Evolutionary conservation across 2,888 invertebrate species (phyloP).

Genomic region (Dynastes grantii): DNA sequence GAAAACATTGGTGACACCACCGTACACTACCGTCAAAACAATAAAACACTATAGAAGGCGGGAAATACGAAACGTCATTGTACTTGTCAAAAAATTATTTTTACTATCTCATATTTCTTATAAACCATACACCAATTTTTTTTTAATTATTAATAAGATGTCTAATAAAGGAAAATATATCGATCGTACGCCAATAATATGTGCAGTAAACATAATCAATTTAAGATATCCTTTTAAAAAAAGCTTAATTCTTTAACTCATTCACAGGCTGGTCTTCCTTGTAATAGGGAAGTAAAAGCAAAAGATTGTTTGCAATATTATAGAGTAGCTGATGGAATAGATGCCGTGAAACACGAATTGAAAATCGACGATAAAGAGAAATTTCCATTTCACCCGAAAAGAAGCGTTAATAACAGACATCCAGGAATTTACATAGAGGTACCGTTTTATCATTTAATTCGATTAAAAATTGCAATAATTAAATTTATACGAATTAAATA

Average conservation of each 20-base stretch:
- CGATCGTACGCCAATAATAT: constrained; percentile 62
- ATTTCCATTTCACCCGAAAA: constrained; percentile 57
- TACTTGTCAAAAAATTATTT: constrained; percentile 43
- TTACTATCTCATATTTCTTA: constrained; percentile 3
- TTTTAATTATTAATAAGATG: constrained; percentile 56
- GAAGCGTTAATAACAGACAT: constrained; percentile 59
- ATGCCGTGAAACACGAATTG: constrained; percentile 64
- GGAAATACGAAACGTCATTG: constrained; percentile 54
- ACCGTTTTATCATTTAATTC: neutral
- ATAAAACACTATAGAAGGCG: constrained; percentile 52
- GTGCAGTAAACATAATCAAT: constrained; percentile 54
- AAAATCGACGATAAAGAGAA: constrained; percentile 54
- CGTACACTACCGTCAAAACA: constrained; percentile 55
- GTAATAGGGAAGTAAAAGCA: constrained; percentile 59
- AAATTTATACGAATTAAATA: too few species aligned
- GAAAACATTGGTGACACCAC: constrained; percentile 57
- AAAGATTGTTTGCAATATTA: constrained; percentile 61
- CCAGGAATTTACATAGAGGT: constrained; percentile 60
- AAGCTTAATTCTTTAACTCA: constrained; percentile 10
- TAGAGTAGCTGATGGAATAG: constrained; percentile 61
- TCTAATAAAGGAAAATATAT: constrained; percentile 64
- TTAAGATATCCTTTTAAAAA: constrained; percentile 17
- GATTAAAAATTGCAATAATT: too few species aligned
- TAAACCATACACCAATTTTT: constrained; percentile 16
- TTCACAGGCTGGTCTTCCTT: constrained; percentile 64